Evolutionary conservation across 53 echinoderm and acorn worm species (phyloP), one percentile per base, ranked within the genome.

Genomic region (Holothuria leucospilota): DNA sequence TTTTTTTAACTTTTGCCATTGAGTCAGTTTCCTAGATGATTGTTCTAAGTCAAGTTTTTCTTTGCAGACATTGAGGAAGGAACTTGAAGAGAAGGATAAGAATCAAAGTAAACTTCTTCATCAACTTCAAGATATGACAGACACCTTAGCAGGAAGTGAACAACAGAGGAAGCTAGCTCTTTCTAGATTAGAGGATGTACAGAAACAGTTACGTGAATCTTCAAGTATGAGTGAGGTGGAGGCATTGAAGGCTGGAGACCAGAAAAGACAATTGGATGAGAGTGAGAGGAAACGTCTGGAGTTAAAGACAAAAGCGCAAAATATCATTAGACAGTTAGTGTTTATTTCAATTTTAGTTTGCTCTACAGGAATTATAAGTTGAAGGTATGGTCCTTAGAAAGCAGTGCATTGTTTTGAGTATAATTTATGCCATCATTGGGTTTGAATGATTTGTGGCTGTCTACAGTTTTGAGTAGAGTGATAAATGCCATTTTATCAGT

Each of bases 291-390:
- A 92, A 88, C 95, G 90, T 20, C 93, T 90, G 20, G 93, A 98
- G 21, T 86, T 92, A 39, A 95, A 93, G 77, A 64, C 72, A 4
- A 91, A 92, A 58, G 92, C 93, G 9, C 86, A 85, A 66, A 92
- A 95, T 20, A 88, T 87, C 51, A 91, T 95, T 42, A 93, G 90
- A 86, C 98, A 98, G 98, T 98, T 39, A 92, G 98, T 79, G 25
- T 56, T 16, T 56, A 56, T 9, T 56, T 16, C 56, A 56, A 56
- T 1, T 16, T 21, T 30, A 28, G 27, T 13, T 29, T 16, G 6
- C 5, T 20, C 38, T 13, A 34, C 13, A 39, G 40, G 2, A 75
- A 75, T 18, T 25, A 5, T 13, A 20, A 34, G 77, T 24, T 42
- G 13, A 34, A 34, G 46, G 0, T 46, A 7, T 46, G 11, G 2